These are phyloP conservation scores for Toxonevra muliebris DNA, from an alignment of 2,888 invertebrate genomes.

Conservation along the genomic window DNA sequence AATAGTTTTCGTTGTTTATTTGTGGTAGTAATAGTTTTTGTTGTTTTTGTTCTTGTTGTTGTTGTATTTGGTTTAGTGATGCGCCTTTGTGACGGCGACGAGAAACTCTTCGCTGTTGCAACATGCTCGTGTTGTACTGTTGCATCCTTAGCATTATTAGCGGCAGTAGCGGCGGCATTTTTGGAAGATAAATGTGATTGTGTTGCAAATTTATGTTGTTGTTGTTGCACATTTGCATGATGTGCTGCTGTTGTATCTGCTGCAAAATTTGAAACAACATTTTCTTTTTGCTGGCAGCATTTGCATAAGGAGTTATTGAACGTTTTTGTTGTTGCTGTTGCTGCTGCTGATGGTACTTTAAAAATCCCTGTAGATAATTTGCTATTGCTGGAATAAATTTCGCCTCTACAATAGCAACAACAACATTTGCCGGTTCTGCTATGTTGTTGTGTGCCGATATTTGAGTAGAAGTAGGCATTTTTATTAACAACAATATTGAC, in stretches of 20 bases:
- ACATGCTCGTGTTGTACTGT: slow-evolving; percentile 4
- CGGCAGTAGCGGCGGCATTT: slow-evolving; percentile 34
- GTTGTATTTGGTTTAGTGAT: slow-evolving; percentile 25
- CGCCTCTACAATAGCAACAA: neutral
- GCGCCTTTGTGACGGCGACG: slow-evolving; percentile 30
- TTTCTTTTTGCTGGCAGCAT: neutral
- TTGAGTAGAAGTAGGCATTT: neutral
- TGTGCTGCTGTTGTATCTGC: slow-evolving; percentile 2
- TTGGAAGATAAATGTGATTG: slow-evolving; percentile 60
- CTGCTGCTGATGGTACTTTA: slow-evolving; percentile 31
- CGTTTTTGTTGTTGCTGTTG: slow-evolving; percentile 32
- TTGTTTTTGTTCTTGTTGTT: slow-evolving; percentile 34
- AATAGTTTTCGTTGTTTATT: slow-evolving; percentile 48
- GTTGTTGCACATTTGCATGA: slow-evolving; percentile 32
- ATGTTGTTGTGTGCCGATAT: no score
- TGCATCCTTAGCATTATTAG: slow-evolving; percentile 14
- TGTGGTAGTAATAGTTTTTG: slow-evolving; percentile 25
- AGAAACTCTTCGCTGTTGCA: slow-evolving; percentile 26
- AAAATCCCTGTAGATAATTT: slow-evolving; percentile 43
- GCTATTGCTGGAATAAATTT: neutral
- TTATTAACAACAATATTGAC: neutral
- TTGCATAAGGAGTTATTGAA: slow-evolving; percentile 29
- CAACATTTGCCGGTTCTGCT: neutral
- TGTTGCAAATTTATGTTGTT: slow-evolving; percentile 31
- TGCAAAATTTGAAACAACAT: slow-evolving; percentile 13